Percentiles rank a stretch among this genome's conserved stretches.
Evolutionary conservation across 2,797 vertebrate genomes (phyloP).

Genomic region (Denticeps clupeoides): DNA sequence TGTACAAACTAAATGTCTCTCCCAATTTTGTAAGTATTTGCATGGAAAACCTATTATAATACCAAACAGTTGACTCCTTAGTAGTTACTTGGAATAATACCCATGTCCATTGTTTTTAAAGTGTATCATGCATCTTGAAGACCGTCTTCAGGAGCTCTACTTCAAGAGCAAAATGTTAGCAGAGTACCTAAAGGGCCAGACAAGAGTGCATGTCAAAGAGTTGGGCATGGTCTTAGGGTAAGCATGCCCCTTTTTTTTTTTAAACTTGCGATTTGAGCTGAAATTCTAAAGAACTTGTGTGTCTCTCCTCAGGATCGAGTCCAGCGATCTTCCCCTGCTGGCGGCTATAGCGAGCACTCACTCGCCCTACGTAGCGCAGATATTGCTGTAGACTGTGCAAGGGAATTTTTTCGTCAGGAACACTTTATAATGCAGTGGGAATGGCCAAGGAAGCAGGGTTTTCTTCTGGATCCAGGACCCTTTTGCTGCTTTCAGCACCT

Average conservation of each 20-base stretch:
- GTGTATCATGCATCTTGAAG: conserved; percentile 98
- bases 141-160: conserved; percentile 93
- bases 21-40: conserved; percentile 86
- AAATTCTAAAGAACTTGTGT: too few species aligned
- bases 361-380: conserved; percentile 95
- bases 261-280: too few species aligned
- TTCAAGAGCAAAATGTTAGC: conserved; percentile 98
- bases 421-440: neutral
- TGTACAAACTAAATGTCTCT: conserved; percentile 92
- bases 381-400: conserved; percentile 71
- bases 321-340: conserved; percentile 90
- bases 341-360: conserved; percentile 96
- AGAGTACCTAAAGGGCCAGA: conserved; percentile 94
- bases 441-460: too few species aligned
- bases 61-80: neutral
- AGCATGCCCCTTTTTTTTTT: conserved; percentile 21
- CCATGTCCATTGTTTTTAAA: conserved; percentile 27
- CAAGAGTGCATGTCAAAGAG: conserved; percentile 94
- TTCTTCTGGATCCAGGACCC: neutral
- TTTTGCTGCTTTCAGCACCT: too few species aligned
- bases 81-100: neutral
- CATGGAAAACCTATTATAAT: too few species aligned
- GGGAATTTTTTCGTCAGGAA: neutral
- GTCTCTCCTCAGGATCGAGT: conserved; percentile 76
- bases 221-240: conserved; percentile 91